These are phyloP conservation scores for Shargacucullia verbasci DNA, from an alignment of 2,888 invertebrate species.

Conservation along the genomic window DNA sequence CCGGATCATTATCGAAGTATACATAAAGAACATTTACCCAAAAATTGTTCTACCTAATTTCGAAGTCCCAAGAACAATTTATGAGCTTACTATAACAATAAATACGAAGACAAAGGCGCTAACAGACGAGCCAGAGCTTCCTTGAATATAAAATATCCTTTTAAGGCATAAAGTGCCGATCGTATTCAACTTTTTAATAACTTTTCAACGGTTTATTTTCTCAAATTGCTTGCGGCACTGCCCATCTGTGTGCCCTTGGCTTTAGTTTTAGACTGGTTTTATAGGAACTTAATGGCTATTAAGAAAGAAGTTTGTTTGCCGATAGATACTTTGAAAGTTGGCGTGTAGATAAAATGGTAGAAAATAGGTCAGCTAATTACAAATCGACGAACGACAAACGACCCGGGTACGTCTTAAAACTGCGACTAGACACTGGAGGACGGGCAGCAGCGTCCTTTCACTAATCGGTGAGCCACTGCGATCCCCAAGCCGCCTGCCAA, in stretches of 20 bases:
- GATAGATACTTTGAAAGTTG: conserved; percentile 1
- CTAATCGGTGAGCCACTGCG: too few relatives aligned
- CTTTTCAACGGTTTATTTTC: conserved; percentile 26
- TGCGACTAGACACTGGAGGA: too few relatives aligned
- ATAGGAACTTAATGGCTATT: conserved; percentile 22
- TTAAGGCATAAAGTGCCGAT: conserved; percentile 20
- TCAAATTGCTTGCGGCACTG: conserved; percentile 21
- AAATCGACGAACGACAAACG: too few relatives aligned
- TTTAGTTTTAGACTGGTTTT: conserved; percentile 13
- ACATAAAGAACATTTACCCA: conserved; percentile 3
- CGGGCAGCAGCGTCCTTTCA: too few relatives aligned
- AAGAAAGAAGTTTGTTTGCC: conserved; percentile 1
- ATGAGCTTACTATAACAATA: conserved; percentile 26
- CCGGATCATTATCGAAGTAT: conserved; percentile 12
- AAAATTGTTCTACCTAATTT: conserved; percentile 33
- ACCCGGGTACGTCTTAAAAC: too few relatives aligned
- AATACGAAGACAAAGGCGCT: conserved; percentile 35
- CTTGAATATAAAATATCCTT: conserved; percentile 45
- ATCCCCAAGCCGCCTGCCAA: too few relatives aligned
- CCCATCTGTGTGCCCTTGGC: conserved; percentile 1
- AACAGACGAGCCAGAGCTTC: conserved; percentile 28
- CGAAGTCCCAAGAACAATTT: conserved; percentile 33
- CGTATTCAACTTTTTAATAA: conserved; percentile 50
- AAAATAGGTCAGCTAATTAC: too few relatives aligned
- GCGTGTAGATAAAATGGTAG: conserved; percentile 6